Percentiles rank a stretch among this genome's conserved stretches.
phyloP scores from a whole-genome alignment of 53 echinoderm and acorn worm genomes.

The Echinometra lucunter region DNA sequence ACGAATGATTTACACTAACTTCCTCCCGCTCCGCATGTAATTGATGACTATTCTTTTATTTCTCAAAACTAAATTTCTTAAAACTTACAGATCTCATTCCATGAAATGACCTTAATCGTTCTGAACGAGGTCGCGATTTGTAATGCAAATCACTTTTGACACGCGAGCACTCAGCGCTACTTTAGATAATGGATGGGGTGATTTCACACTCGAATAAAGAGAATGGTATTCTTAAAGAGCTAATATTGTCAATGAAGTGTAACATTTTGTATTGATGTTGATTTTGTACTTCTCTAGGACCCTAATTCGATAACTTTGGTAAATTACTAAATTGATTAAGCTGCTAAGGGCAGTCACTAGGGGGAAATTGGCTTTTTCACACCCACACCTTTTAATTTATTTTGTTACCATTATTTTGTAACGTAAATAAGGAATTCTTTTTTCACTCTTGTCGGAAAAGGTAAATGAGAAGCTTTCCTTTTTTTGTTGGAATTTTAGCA shows the following conservation, averaged over 20 bases:
- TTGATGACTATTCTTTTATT: neutral
- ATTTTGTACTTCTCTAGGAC: neutral
- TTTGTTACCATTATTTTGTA: too few relatives aligned
- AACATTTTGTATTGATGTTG: neutral
- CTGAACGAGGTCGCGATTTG: neutral
- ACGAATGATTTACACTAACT: too few relatives aligned
- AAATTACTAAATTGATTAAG: neutral
- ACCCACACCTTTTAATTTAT: too few relatives aligned
- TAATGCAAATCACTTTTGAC: neutral
- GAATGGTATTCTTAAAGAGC: too few relatives aligned
- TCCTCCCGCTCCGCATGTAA: neutral
- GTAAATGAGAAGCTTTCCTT: too few relatives aligned
- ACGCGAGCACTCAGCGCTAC: neutral
- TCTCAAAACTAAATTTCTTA: neutral
- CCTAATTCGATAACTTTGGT: neutral
- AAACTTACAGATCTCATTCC: neutral
- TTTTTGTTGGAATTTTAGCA: too few relatives aligned
- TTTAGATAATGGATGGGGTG: neutral
- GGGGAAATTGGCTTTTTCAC: too few relatives aligned
- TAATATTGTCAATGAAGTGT: too few relatives aligned
- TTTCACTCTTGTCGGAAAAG: too few relatives aligned
- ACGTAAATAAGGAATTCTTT: too few relatives aligned
- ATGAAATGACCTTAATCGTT: neutral
- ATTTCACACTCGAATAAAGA: neutral
- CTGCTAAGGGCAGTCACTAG: too few relatives aligned